Evolutionary conservation across 30 jellyfish, hydroid and myxozoan genomes (phyloP).

Genomic region (Haliclystus octoradiatus): DNA sequence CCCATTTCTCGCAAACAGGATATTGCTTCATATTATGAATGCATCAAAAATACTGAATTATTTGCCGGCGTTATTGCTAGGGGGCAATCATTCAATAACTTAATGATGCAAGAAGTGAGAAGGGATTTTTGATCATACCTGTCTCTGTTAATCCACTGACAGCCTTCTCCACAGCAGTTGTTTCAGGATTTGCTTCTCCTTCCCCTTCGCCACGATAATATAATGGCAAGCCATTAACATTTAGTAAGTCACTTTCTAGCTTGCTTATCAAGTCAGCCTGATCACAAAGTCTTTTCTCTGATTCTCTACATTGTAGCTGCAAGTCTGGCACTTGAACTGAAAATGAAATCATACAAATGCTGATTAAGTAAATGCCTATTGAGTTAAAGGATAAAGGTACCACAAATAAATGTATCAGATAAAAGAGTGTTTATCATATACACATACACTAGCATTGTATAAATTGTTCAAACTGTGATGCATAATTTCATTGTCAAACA

Average conservation of each 20-base stretch:
- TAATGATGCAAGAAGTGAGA: not conserved
- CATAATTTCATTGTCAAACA: no score
- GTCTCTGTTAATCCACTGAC: not conserved
- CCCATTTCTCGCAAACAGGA: no score
- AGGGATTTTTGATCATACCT: not conserved
- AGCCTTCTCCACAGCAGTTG: not conserved
- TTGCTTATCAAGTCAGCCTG: slow-evolving; percentile 71
- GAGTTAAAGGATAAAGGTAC: no score
- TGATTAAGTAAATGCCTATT: no score
- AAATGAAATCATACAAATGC: not conserved
- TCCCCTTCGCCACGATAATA: slow-evolving; percentile 86
- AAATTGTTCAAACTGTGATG: no score
- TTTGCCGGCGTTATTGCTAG: no score
- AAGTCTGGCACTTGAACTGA: slow-evolving; percentile 47
- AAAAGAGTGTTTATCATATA: no score
- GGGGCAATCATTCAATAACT: not conserved
- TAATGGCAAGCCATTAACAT: slow-evolving; percentile 51
- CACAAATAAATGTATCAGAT: no score
- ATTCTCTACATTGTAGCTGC: slow-evolving; percentile 42
- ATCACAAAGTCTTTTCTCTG: slow-evolving; percentile 45
- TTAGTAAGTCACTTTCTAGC: slow-evolving; percentile 73
- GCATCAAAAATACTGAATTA: no score
- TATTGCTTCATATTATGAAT: no score
- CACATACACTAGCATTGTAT: no score
- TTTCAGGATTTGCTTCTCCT: slow-evolving; percentile 62